Conservation (phyloP, 2,888 invertebrate genomes). For the Argynnis bischoffii region DNA sequence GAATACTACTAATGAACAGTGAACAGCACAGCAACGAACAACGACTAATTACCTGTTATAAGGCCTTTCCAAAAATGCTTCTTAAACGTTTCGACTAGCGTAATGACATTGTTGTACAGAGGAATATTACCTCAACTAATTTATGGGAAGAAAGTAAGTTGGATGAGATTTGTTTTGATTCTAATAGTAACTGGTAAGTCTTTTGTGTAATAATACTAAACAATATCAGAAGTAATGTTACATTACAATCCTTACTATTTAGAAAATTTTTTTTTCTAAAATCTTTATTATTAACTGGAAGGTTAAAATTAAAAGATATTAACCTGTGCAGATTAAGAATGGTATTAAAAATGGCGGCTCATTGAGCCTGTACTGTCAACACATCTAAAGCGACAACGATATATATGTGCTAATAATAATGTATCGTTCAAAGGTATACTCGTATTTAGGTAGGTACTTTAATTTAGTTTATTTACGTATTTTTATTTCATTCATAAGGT, state of each 20-base stretch:
- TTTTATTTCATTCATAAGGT: too few species aligned
- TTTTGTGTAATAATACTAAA: too few species aligned
- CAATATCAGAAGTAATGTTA: too few species aligned
- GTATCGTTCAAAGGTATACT: background rate
- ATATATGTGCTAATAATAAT: background rate
- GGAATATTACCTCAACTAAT: slow-evolving; percentile 32
- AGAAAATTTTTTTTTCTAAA: too few species aligned
- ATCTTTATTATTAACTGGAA: too few species aligned
- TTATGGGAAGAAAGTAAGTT: background rate
- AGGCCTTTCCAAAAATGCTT: slow-evolving; percentile 59
- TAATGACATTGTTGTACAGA: slow-evolving; percentile 45
- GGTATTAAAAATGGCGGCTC: too few species aligned
- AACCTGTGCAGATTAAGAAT: too few species aligned
- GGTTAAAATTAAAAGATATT: too few species aligned
- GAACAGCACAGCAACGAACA: slow-evolving; percentile 56
- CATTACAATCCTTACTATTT: too few species aligned
- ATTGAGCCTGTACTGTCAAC: background rate
- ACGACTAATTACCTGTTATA: slow-evolving; percentile 57
- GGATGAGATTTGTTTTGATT: too few species aligned
- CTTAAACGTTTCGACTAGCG: slow-evolving; percentile 57
- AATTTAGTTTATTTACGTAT: too few species aligned
- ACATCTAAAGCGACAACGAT: background rate
- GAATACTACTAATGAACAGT: slow-evolving; percentile 64
- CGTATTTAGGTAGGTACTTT: background rate
- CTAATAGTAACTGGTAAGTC: too few species aligned